Evolutionary conservation across 2,797 vertebrate genomes (phyloP).

Genomic region (Thamnophis elegans): DNA sequence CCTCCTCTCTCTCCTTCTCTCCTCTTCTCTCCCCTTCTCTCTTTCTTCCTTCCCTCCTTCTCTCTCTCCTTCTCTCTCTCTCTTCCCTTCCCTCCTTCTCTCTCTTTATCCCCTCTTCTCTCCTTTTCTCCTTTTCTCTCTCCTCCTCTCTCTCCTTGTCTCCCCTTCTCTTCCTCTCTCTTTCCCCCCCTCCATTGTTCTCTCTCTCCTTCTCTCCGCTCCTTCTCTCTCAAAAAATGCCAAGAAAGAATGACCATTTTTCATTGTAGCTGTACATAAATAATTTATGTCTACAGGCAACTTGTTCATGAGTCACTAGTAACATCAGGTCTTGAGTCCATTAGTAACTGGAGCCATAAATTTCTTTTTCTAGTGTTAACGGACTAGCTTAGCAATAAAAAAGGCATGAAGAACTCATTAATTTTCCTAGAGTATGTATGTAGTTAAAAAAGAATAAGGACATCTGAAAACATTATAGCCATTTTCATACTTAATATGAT

Average conservation of each 20-base stretch:
- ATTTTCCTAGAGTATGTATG: background rate
- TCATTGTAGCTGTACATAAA: background rate
- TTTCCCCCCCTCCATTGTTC: no score
- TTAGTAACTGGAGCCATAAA: background rate
- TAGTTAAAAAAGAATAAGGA: background rate
- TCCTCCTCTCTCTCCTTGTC: accelerated
- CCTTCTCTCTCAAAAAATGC: background rate
- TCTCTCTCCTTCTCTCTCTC: no score
- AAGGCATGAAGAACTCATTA: background rate
- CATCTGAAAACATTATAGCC: background rate
- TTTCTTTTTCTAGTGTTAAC: background rate
- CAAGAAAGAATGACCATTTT: background rate
- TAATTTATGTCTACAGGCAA: background rate
- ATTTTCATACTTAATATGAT: background rate
- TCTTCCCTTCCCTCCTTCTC: no score
- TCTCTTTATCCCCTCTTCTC: no score
- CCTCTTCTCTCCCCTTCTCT: no score
- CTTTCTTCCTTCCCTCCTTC: no score
- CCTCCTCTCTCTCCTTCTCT: accelerated
- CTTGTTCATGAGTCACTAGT: background rate
- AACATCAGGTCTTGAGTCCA: background rate
- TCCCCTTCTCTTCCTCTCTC: no score
- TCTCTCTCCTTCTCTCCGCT: no score
- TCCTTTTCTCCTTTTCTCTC: no score
- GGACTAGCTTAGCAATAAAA: background rate